A percentile compares a stretch with the other conserved stretches of the same genome.
Evolutionary conservation across 2,113 vertebrate genomes (phyloP).

Genomic region (Meles meles): DNA sequence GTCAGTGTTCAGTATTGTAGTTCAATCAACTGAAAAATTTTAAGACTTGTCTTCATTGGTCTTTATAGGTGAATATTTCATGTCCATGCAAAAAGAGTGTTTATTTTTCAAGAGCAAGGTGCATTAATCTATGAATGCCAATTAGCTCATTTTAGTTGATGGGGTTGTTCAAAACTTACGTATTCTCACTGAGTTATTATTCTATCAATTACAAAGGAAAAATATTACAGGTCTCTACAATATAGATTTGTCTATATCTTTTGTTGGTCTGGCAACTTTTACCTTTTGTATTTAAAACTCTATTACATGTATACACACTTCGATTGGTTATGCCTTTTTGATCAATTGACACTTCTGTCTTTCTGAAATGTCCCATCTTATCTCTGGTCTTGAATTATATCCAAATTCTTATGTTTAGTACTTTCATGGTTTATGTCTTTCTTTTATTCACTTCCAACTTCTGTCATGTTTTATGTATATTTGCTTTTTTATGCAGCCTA

Average conservation of each 20-base stretch:
- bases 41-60: not conserved
- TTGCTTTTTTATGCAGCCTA: not conserved
- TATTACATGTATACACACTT: not conserved
- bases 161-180: not conserved
- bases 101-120: not conserved
- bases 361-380: not conserved
- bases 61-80: not conserved
- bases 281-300: not conserved
- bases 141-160: not conserved
- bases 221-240: not conserved
- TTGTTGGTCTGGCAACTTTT: not conserved
- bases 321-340: not conserved
- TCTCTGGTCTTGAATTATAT: not conserved
- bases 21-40: not conserved
- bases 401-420: not conserved
- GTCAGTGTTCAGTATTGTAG: not conserved
- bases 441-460: not conserved
- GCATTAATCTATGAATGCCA: not conserved
- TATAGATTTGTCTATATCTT: not conserved
- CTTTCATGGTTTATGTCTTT: not conserved
- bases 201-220: not conserved
- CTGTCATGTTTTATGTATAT: not conserved
- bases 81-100: not conserved
- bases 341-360: not conserved
- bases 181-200: not conserved